These are phyloP conservation scores for Lepidotrigona ventralis DNA, from an alignment of 1,140 invertebrate genomes.

Conservation along the genomic window DNA sequence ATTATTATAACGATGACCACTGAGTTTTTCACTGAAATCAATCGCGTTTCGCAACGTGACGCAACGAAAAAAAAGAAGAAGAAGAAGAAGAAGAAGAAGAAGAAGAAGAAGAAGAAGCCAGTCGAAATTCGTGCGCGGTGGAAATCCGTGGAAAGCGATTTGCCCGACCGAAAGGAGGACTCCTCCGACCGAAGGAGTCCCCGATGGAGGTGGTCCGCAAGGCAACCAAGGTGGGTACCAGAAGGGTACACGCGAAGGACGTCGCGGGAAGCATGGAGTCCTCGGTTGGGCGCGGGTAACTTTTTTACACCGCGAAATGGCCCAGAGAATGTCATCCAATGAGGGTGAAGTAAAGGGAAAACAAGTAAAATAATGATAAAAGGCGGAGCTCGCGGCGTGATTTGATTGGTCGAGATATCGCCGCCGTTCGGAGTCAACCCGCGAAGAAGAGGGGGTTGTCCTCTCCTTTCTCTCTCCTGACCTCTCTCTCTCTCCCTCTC, in stretches of 20 bases:
- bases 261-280: slow-evolving; percentile 66
- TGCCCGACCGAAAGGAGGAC: slow-evolving; percentile 32
- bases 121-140: background rate
- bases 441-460: slow-evolving; percentile 73
- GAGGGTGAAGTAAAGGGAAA: slow-evolving; percentile 79
- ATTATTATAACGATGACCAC: background rate
- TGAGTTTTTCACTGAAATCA: background rate
- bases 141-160: slow-evolving; percentile 34
- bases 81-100: background rate
- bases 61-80: background rate
- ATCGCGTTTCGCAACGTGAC: background rate
- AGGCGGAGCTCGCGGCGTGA: slow-evolving; percentile 79
- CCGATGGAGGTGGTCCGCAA: slow-evolving; percentile 52
- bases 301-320: slow-evolving; percentile 65
- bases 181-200: slow-evolving; percentile 12
- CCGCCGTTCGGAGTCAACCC: slow-evolving; percentile 78
- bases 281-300: slow-evolving; percentile 56
- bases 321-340: slow-evolving; percentile 79
- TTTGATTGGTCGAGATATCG: slow-evolving; percentile 81
- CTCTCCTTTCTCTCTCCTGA: slow-evolving; percentile 67
- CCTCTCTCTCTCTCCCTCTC: slow-evolving; percentile 38
- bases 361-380: slow-evolving; percentile 82
- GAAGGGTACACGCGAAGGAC: slow-evolving; percentile 56
- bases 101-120: background rate
- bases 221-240: slow-evolving; percentile 58